These are phyloP conservation scores for Drosophila austrosaltans DNA, from an alignment of 2,888 invertebrate genomes.

Conservation along the genomic window DNA sequence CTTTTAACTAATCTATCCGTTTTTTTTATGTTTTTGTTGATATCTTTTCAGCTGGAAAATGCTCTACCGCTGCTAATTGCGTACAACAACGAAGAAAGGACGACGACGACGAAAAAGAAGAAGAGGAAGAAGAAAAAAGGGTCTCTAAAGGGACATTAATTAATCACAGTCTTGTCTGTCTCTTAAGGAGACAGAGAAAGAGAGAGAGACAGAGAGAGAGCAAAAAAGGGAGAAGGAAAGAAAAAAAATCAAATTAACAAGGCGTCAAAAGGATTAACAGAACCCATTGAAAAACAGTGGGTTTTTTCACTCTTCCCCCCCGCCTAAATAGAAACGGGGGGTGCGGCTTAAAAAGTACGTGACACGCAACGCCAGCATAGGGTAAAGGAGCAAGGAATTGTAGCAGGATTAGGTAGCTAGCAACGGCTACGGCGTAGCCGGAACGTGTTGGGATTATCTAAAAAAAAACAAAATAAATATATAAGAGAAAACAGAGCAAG, in stretches of 20 bases:
- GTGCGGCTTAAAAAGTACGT: constrained; percentile 37
- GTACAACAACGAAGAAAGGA: constrained; percentile 55
- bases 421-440: neutral
- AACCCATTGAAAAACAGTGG: constrained; percentile 12
- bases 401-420: constrained; percentile 2
- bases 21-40: constrained; percentile 38
- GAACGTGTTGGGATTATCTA: constrained; percentile 15
- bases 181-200: constrained; percentile 21
- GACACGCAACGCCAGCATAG: constrained; percentile 22
- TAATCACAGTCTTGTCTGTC: constrained; percentile 70
- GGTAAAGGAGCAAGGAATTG: constrained; percentile 5
- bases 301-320: neutral
- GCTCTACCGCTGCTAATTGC: constrained; percentile 81
- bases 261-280: constrained; percentile 55
- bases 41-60: constrained; percentile 73
- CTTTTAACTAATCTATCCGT: constrained; percentile 38
- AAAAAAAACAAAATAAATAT: neutral
- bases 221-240: constrained; percentile 1
- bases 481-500: neutral
- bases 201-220: constrained; percentile 3
- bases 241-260: constrained; percentile 56
- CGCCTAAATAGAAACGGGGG: neutral
- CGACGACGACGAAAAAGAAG: constrained; percentile 22
- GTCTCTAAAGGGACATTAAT: constrained; percentile 66
- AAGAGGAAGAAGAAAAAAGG: constrained; percentile 45